Percentiles rank a stretch among this genome's conserved stretches.
Evolutionary conservation across 2,113 vertebrate species (phyloP).

Genomic region (Anthoscopus minutus): DNA sequence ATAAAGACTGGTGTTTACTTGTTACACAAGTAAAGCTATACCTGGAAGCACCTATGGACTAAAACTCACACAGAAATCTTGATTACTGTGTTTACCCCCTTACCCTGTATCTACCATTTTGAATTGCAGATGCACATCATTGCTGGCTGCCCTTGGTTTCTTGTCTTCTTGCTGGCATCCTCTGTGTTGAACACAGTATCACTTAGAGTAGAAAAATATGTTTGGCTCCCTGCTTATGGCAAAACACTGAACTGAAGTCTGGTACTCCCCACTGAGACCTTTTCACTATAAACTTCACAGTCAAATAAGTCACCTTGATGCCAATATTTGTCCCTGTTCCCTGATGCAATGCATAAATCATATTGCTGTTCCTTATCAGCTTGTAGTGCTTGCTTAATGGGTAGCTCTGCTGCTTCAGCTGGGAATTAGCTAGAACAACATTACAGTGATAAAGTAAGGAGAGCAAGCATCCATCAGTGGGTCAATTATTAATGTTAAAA

Average conservation of each 20-base stretch:
- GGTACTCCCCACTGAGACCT: background rate
- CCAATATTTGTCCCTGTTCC: slow-evolving; percentile 20
- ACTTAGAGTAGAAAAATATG: background rate
- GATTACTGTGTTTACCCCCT: background rate
- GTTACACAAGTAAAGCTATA: background rate
- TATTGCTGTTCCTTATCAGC: slow-evolving; percentile 45
- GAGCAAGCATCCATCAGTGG: slow-evolving; percentile 16
- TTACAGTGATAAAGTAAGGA: slow-evolving; percentile 27
- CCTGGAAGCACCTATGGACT: background rate
- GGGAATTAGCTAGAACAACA: slow-evolving; percentile 44
- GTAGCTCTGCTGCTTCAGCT: slow-evolving; percentile 49
- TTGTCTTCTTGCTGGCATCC: background rate
- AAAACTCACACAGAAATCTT: background rate
- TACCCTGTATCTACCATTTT: background rate
- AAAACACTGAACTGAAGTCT: background rate
- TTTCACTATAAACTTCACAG: background rate
- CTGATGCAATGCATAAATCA: slow-evolving; percentile 25
- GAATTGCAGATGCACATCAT: background rate
- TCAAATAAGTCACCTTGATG: slow-evolving; percentile 51
- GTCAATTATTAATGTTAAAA: slow-evolving; percentile 31
- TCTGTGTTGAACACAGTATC: background rate
- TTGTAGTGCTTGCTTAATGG: background rate
- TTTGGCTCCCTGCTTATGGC: background rate
- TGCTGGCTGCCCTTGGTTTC: background rate
- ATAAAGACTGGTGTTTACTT: background rate